These are phyloP conservation scores for Elaeidobius kamerunicus DNA, from an alignment of 2,888 invertebrate species.

Conservation along the genomic window DNA sequence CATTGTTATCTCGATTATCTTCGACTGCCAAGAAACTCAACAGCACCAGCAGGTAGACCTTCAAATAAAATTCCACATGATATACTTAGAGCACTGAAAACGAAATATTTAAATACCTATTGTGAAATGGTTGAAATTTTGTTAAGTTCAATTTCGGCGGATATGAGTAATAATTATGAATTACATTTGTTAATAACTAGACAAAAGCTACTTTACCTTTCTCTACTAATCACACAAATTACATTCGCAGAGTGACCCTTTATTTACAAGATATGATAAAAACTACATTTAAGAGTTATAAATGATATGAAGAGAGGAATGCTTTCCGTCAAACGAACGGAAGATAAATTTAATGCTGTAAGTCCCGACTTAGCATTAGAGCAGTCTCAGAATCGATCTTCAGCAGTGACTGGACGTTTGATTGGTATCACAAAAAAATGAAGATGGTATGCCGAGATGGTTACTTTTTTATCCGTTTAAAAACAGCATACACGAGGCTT, in stretches of 20 bases:
- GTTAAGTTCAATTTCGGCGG: constrained; percentile 16
- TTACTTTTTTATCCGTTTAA: constrained; percentile 24
- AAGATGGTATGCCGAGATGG: constrained; percentile 37
- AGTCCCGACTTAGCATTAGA: constrained; percentile 37
- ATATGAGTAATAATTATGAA: constrained; percentile 15
- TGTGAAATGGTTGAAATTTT: constrained; percentile 8
- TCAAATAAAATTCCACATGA: no score
- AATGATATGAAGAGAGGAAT: constrained; percentile 35
- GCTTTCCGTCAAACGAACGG: constrained; percentile 33
- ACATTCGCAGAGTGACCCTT: constrained; percentile 16
- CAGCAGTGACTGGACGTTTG: constrained; percentile 37
- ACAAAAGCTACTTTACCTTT: constrained; percentile 19
- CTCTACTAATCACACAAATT: constrained; percentile 15
- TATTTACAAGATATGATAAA: constrained; percentile 19
- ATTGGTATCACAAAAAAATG: constrained; percentile 36
- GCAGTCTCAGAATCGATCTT: constrained; percentile 39
- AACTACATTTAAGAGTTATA: constrained; percentile 31
- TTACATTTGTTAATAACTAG: constrained; percentile 13
- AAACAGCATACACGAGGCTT: constrained; percentile 7
- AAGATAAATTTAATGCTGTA: constrained; percentile 35
- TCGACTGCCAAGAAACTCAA: no score
- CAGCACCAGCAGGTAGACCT: no score
- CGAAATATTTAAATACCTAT: constrained; percentile 1
- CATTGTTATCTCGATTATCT: no score
- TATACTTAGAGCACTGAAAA: constrained; percentile 3